Conservation (phyloP, 2,113 vertebrate genomes). For the Boleophthalmus pectinirostris region DNA sequence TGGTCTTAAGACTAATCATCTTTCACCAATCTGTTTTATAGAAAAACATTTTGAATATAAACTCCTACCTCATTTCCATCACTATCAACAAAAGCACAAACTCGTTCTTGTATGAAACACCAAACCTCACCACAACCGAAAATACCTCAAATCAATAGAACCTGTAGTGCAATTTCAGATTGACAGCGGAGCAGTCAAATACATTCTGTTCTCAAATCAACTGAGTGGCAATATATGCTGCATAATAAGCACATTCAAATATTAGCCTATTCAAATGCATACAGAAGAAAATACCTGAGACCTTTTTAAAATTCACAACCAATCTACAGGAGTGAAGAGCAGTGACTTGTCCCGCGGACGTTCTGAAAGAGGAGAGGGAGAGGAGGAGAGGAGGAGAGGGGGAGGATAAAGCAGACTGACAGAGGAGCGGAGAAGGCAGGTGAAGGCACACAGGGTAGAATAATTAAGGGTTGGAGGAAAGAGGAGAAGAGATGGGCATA, state of each 20-base stretch:
- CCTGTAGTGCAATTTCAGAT: neutral
- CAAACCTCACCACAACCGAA: neutral
- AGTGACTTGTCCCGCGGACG: slow-evolving; percentile 64
- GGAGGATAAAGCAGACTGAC: slow-evolving; percentile 42
- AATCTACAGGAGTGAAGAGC: slow-evolving; percentile 56
- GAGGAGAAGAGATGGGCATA: slow-evolving; percentile 45
- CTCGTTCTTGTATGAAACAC: neutral
- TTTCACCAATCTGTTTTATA: neutral
- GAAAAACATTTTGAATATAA: neutral
- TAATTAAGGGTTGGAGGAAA: slow-evolving; percentile 51
- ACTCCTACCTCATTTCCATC: neutral
- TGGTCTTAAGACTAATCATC: neutral
- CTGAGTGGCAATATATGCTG: slow-evolving; percentile 5
- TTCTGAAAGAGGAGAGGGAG: slow-evolving; percentile 65
- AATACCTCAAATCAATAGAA: neutral
- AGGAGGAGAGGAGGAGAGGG: slow-evolving; percentile 38
- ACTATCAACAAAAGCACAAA: neutral
- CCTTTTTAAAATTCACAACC: slow-evolving; percentile 77
- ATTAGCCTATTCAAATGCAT: slow-evolving; percentile 36
- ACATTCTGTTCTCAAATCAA: neutral
- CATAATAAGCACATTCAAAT: slow-evolving; percentile 23
- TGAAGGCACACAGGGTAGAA: slow-evolving; percentile 28
- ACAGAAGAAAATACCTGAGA: slow-evolving; percentile 52
- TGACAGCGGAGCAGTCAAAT: neutral
- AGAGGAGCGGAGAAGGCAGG: slow-evolving; percentile 27